phyloP scores from a whole-genome alignment of 2,888 invertebrate species.

The Dicycla oo region DNA sequence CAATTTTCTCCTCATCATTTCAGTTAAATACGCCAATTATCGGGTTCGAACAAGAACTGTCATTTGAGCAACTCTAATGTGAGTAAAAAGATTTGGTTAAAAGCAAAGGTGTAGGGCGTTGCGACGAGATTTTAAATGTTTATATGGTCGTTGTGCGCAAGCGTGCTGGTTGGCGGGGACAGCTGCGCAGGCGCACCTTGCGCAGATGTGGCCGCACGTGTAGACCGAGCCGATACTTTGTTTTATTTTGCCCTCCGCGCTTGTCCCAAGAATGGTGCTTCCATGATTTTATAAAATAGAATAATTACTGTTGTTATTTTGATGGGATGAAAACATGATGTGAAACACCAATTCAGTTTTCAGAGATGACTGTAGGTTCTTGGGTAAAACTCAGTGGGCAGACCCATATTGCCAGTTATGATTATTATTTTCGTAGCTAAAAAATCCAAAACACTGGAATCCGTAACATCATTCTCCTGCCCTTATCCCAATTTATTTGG shows the following conservation, averaged over 20 bases:
- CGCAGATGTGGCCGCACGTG: conserved; percentile 82
- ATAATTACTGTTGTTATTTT: conserved; percentile 34
- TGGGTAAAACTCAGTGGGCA: background rate
- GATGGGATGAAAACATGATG: no score
- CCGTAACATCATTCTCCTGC: no score
- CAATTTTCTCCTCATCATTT: conserved; percentile 41
- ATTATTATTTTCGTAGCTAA: background rate
- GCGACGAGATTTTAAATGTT: conserved; percentile 67
- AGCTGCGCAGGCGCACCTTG: conserved; percentile 82
- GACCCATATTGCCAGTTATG: background rate
- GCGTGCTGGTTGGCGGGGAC: conserved; percentile 61
- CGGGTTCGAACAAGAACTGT: conserved; percentile 28
- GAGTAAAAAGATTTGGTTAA: conserved; percentile 60
- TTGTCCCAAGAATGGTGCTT: conserved; percentile 47
- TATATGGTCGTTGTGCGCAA: conserved; percentile 57
- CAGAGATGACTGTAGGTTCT: no score
- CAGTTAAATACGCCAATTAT: conserved; percentile 51
- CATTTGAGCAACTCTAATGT: conserved; percentile 13
- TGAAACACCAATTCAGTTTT: no score
- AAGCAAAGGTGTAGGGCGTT: conserved; percentile 70
- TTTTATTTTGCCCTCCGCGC: conserved; percentile 61
- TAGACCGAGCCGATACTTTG: conserved; percentile 63
- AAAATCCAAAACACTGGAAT: background rate
- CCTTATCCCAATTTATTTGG: no score
- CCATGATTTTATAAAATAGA: conserved; percentile 56